phyloP scores from a whole-genome alignment of 2,113 vertebrate genomes.

The Chitala chitala region DNA sequence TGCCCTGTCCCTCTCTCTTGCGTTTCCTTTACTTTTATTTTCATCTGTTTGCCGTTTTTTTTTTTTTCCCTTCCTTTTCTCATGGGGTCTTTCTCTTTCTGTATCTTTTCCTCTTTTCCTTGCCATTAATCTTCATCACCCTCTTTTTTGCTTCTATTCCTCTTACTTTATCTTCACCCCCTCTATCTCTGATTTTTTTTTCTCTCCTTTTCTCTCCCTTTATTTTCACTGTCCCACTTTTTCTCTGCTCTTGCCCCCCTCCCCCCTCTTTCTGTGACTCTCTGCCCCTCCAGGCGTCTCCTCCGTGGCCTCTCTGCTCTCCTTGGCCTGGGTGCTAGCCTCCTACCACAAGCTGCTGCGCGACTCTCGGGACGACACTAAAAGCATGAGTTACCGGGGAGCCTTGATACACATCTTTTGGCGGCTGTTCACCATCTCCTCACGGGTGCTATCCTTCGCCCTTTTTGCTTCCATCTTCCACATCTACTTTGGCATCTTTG shows the following conservation, averaged over 20 bases:
- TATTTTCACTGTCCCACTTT: neutral
- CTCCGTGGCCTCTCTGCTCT: conserved; percentile 93
- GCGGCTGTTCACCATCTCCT: conserved; percentile 98
- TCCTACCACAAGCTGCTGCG: conserved; percentile 99
- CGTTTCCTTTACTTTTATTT: too few relatives aligned
- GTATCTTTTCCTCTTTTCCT: too few relatives aligned
- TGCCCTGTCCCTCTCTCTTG: too few relatives aligned
- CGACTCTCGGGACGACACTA: conserved; percentile 97
- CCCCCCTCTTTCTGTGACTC: too few relatives aligned
- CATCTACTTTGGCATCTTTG: conserved; percentile 99
- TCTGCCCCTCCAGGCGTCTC: conserved; percentile 80
- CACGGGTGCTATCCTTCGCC: conserved; percentile 95
- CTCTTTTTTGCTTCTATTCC: too few relatives aligned
- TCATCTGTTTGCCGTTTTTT: too few relatives aligned
- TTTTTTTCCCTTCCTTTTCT: too few relatives aligned
- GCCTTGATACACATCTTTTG: conserved; percentile 94
- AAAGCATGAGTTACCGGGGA: conserved; percentile 98
- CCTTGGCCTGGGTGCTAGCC: conserved; percentile 98
- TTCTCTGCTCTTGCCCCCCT: too few relatives aligned
- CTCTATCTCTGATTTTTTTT: too few relatives aligned
- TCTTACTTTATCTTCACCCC: too few relatives aligned
- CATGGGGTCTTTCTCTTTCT: too few relatives aligned
- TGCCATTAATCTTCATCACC: too few relatives aligned
- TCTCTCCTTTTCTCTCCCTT: conserved; percentile 11
- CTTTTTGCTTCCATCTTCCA: conserved; percentile 99